phyloP scores from a whole-genome alignment of 2,888 invertebrate species.

The Steinernema scapterisci region DNA sequence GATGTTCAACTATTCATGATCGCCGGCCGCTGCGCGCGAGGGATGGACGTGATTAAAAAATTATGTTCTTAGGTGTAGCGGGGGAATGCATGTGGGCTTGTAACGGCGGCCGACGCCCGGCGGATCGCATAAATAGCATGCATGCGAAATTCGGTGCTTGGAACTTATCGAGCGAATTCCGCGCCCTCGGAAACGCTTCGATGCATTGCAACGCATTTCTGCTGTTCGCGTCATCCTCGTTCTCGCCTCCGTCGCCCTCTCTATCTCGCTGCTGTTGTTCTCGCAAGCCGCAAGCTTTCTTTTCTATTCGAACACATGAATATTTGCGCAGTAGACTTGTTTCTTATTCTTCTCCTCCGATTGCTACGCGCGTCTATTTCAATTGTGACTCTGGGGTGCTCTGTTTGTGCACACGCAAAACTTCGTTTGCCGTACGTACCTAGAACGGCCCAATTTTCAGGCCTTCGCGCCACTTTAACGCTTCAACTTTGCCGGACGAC shows the following conservation, averaged over 20 bases:
- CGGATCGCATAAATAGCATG: slow-evolving; percentile 11
- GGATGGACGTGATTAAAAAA: no score
- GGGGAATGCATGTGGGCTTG: neutral
- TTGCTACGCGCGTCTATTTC: neutral
- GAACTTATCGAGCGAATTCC: slow-evolving; percentile 7
- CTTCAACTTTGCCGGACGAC: neutral
- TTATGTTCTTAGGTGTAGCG: neutral
- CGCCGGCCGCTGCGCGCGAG: neutral
- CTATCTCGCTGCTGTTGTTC: slow-evolving; percentile 16
- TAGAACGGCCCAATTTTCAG: neutral
- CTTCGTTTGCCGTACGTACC: neutral
- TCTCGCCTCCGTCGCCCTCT: slow-evolving; percentile 18
- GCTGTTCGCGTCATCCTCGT: neutral
- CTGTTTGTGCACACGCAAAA: neutral
- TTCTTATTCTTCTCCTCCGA: slow-evolving; percentile 23
- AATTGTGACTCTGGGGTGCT: neutral
- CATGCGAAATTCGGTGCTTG: slow-evolving; percentile 26
- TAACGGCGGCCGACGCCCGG: neutral
- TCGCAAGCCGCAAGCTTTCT: slow-evolving; percentile 11
- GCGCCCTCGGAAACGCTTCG: slow-evolving; percentile 26
- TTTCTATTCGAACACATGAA: slow-evolving; percentile 19
- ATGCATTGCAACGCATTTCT: slow-evolving; percentile 26
- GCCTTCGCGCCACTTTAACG: neutral
- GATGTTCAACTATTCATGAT: neutral
- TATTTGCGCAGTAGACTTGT: slow-evolving; percentile 22